phyloP scores from a whole-genome alignment of 2,113 vertebrate genomes.

The Sceloporus undulatus region DNA sequence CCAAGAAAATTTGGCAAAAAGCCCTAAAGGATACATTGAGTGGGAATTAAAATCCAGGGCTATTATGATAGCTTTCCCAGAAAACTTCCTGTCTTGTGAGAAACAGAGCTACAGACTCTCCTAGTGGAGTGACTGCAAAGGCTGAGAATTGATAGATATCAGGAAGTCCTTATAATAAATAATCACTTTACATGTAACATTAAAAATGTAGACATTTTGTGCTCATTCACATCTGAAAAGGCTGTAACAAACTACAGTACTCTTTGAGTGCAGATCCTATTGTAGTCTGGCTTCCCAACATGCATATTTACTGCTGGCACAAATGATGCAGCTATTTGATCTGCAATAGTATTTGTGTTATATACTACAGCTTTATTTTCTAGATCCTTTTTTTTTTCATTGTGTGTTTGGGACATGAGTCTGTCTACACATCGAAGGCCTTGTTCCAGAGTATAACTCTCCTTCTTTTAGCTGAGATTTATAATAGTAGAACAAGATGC shows the following conservation, averaged over 20 bases:
- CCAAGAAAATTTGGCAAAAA: not conserved
- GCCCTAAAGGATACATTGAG: no score
- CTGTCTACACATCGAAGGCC: not conserved
- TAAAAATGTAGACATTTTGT: not conserved
- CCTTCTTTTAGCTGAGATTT: not conserved
- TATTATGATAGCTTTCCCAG: not conserved
- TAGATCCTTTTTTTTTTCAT: not conserved
- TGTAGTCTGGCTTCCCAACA: not conserved
- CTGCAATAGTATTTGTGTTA: not conserved
- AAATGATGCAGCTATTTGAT: not conserved
- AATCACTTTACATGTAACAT: not conserved
- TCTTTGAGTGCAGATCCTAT: not conserved
- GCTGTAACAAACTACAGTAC: not conserved
- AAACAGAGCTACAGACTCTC: not conserved
- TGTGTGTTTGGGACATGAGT: not conserved
- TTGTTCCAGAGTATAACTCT: not conserved
- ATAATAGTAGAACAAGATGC: not conserved
- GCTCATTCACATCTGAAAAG: not conserved
- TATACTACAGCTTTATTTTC: not conserved
- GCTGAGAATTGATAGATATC: not conserved
- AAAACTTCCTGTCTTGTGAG: not conserved
- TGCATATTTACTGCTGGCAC: not conserved
- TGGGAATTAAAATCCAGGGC: not conserved
- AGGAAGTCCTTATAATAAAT: not conserved
- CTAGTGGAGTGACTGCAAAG: not conserved